phyloP scores from a whole-genome alignment of 1,140 invertebrate species.

The Eumaeus atala region DNA sequence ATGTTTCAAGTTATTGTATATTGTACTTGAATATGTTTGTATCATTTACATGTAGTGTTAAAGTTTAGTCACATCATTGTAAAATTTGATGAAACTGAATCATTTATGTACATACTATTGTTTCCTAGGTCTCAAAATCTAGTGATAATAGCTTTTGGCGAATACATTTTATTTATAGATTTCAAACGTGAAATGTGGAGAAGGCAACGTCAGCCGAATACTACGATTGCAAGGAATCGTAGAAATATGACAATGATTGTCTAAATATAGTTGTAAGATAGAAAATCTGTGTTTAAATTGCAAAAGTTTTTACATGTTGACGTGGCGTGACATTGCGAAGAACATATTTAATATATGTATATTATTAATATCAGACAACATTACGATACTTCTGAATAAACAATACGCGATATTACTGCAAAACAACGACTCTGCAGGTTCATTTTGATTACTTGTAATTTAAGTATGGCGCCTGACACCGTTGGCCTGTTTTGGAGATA shows the following conservation, averaged over 20 bases:
- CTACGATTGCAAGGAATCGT: slow-evolving; percentile 3
- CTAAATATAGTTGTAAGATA: slow-evolving; percentile 69
- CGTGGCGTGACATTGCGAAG: slow-evolving; percentile 67
- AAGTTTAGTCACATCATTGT: slow-evolving; percentile 5
- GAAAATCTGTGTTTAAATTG: slow-evolving; percentile 67
- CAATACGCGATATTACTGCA: slow-evolving; percentile 32
- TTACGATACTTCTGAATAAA: slow-evolving; percentile 15
- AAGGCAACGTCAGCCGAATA: slow-evolving; percentile 2
- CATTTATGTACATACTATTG: background rate
- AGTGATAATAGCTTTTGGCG: slow-evolving; percentile 4
- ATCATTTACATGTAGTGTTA: slow-evolving; percentile 3
- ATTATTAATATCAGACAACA: slow-evolving; percentile 1
- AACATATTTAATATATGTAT: slow-evolving; percentile 31
- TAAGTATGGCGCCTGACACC: slow-evolving; percentile 73
- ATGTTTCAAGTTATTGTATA: slow-evolving; percentile 15
- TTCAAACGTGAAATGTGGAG: slow-evolving; percentile 6
- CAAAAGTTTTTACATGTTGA: slow-evolving; percentile 70
- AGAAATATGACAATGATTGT: slow-evolving; percentile 34
- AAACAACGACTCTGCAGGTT: slow-evolving; percentile 59
- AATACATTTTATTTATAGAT: slow-evolving; percentile 5
- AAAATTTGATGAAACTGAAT: background rate
- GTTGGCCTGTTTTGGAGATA: slow-evolving; percentile 69
- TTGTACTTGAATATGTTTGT: slow-evolving; percentile 13
- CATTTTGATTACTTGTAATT: slow-evolving; percentile 69
- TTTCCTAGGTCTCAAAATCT: slow-evolving; percentile 2